These are phyloP conservation scores for Drosophila anomalipes DNA, from an alignment of 2,888 invertebrate genomes.

Conservation along the genomic window DNA sequence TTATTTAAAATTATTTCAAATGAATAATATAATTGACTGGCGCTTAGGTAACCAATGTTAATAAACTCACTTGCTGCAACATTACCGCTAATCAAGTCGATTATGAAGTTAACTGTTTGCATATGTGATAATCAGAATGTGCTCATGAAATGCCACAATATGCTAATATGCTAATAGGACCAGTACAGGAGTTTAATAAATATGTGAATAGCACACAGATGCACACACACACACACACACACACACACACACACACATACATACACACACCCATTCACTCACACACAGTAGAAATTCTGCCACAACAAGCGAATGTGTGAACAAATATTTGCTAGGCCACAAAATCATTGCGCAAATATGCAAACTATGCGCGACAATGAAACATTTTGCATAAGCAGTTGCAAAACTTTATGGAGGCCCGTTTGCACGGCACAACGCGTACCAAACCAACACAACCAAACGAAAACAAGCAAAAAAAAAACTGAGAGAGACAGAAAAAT, in stretches of 20 bases:
- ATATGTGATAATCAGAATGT: constrained; percentile 54
- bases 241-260: background rate
- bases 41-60: constrained; percentile 26
- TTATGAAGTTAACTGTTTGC: constrained; percentile 48
- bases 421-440: constrained; percentile 55
- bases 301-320: constrained; percentile 59
- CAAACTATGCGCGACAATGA: constrained; percentile 71
- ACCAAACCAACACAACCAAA: constrained; percentile 27
- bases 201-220: constrained; percentile 48
- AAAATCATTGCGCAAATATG: constrained; percentile 78
- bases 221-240: constrained; percentile 10
- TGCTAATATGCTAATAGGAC: constrained; percentile 67
- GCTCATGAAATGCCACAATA: constrained; percentile 64
- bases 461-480: constrained; percentile 1
- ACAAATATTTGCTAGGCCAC: constrained; percentile 74
- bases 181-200: constrained; percentile 61
- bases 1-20: constrained; percentile 16
- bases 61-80: constrained; percentile 35
- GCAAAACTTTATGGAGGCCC: constrained; percentile 46
- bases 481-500: background rate
- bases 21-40: constrained; percentile 13
- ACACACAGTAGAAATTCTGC: constrained; percentile 12
- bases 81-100: constrained; percentile 72
- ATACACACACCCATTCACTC: background rate
- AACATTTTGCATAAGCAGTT: constrained; percentile 60